A percentile compares a stretch with the other conserved stretches of the same genome.
Evolutionary conservation across 1,140 invertebrate genomes (phyloP).

Genomic region (Heliconius hermathena): DNA sequence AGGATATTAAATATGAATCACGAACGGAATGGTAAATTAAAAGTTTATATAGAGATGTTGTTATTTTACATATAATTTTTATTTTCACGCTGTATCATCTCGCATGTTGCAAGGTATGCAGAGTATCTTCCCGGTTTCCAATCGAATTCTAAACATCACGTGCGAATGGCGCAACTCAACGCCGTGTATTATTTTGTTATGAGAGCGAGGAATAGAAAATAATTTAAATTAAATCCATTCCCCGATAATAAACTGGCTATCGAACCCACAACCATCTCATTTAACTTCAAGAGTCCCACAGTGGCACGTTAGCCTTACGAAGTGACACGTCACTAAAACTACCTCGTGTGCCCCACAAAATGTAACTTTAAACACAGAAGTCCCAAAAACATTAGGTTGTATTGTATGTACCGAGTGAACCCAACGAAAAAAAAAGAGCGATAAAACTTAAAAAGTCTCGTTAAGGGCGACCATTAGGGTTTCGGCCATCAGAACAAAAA

Average conservation of each 20-base stretch:
- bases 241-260: no score
- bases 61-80: no score
- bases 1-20: background rate
- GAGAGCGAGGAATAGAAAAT: no score
- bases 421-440: slow-evolving; percentile 34
- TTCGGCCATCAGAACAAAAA: slow-evolving; percentile 43
- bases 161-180: no score
- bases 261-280: no score
- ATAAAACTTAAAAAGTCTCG: slow-evolving; percentile 44
- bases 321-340: background rate
- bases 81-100: background rate
- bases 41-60: no score
- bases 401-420: slow-evolving; percentile 15
- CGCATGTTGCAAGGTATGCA: background rate
- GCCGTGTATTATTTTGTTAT: no score
- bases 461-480: slow-evolving; percentile 47
- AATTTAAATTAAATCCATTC: no score
- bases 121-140: background rate
- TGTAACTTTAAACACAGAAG: slow-evolving; percentile 32
- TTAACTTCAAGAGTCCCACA: no score
- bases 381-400: slow-evolving; percentile 45
- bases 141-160: no score
- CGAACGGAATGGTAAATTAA: no score
- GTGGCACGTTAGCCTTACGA: background rate
- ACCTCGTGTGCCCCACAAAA: background rate